Evolutionary conservation across 2,797 vertebrate species (phyloP).

Genomic region (Sebastes hubbsi): DNA sequence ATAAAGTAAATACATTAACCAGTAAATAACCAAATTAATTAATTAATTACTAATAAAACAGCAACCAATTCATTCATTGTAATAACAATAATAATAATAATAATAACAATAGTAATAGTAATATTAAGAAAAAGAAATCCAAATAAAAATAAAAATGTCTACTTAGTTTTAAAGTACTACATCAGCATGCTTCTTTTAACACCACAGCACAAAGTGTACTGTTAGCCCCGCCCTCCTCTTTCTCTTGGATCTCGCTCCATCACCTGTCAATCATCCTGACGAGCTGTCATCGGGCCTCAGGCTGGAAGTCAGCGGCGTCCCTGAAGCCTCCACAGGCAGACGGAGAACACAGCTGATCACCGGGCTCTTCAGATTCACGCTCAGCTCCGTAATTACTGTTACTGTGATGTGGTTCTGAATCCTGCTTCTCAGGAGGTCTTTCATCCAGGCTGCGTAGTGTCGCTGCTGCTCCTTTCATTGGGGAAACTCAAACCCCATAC

Average conservation of each 20-base stretch:
- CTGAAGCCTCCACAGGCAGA: neutral
- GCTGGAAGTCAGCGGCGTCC: neutral
- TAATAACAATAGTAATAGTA: no score
- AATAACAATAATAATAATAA: no score
- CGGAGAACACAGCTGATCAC: neutral
- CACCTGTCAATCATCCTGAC: constrained; percentile 5
- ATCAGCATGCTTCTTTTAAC: neutral
- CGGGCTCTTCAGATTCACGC: neutral
- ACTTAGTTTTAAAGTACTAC: no score
- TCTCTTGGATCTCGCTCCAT: neutral
- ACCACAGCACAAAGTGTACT: neutral
- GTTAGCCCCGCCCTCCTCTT: neutral
- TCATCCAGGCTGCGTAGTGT: no score
- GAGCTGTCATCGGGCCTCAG: neutral
- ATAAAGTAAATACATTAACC: no score
- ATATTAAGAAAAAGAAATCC: neutral
- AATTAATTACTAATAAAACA: no score
- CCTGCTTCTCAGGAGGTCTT: neutral
- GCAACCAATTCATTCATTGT: no score
- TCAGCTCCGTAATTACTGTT: neutral
- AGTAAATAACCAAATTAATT: no score
- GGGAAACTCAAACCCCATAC: no score
- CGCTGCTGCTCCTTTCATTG: no score
- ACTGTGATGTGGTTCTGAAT: neutral
- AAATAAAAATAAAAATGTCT: no score